A percentile compares a stretch with the other conserved stretches of the same genome.
phyloP scores from a whole-genome alignment of 2,797 vertebrate species.

The Basileuterus tristriatus region DNA sequence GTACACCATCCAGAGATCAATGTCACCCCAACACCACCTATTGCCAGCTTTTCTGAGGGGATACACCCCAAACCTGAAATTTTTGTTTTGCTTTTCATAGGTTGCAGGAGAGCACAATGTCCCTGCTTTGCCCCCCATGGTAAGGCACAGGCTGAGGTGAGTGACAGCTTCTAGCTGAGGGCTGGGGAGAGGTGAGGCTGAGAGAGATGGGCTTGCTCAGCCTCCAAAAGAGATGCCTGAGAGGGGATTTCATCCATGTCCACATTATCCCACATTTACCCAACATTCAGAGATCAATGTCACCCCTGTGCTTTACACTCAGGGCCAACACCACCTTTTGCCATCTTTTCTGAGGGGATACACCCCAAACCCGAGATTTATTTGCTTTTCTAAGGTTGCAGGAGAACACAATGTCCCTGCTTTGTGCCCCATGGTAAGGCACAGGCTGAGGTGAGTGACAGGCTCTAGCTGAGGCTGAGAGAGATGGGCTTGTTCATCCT shows the following conservation, averaged over 20 bases:
- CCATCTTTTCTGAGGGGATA: neutral
- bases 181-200: no score
- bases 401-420: neutral
- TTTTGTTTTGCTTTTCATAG: no score
- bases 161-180: no score
- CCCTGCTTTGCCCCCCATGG: no score
- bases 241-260: neutral
- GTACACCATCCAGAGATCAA: fast-evolving
- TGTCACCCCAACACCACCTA: neutral
- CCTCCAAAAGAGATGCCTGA: no score
- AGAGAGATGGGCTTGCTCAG: no score
- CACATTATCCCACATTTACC: neutral
- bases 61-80: no score
- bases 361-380: no score
- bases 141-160: no score
- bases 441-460: neutral
- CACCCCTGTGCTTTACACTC: neutral
- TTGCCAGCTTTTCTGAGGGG: neutral
- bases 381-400: neutral
- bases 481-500: no score
- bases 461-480: neutral
- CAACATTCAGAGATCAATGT: fast-evolving
- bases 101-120: no score
- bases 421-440: neutral
- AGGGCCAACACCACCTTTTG: neutral